These are phyloP conservation scores for Pavo muticus DNA, from an alignment of 2,113 vertebrate species.

Conservation along the genomic window DNA sequence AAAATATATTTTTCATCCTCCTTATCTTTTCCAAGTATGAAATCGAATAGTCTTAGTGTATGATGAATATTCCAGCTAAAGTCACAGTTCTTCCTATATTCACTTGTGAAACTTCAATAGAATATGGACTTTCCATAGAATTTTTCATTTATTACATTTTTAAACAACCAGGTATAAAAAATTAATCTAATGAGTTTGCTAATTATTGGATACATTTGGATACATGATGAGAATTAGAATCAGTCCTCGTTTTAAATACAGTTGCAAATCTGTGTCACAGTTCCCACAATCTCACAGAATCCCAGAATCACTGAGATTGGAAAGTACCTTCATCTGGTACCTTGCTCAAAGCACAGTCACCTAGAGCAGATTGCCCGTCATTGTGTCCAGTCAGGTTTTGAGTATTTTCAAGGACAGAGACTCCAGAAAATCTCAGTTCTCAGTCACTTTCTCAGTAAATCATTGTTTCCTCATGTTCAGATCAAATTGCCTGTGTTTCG, in stretches of 20 bases:
- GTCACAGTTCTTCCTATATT: not conserved
- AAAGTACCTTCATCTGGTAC: not conserved
- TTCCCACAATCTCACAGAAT: not conserved
- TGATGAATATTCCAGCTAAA: not conserved
- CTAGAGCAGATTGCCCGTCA: not conserved
- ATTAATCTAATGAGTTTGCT: not conserved
- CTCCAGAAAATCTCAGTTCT: not conserved
- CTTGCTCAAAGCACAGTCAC: not conserved
- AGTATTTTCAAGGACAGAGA: not conserved
- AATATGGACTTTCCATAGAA: not conserved
- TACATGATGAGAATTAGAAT: not conserved
- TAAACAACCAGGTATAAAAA: not conserved
- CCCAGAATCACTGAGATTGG: not conserved
- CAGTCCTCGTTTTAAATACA: not conserved
- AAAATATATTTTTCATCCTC: not conserved
- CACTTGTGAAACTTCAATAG: not conserved
- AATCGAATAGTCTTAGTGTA: not conserved
- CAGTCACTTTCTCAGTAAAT: not conserved
- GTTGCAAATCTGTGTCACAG: not conserved
- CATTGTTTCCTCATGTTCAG: not conserved
- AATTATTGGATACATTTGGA: not conserved
- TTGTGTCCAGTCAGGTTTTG: not conserved
- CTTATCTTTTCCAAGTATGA: not conserved
- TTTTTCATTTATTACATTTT: not conserved
- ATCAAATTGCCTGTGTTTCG: not conserved